Percentiles rank a stretch among this genome's conserved stretches.
These are phyloP conservation scores for Myocastor coypus DNA, from an alignment of 2,113 vertebrate species.

Conservation along the genomic window DNA sequence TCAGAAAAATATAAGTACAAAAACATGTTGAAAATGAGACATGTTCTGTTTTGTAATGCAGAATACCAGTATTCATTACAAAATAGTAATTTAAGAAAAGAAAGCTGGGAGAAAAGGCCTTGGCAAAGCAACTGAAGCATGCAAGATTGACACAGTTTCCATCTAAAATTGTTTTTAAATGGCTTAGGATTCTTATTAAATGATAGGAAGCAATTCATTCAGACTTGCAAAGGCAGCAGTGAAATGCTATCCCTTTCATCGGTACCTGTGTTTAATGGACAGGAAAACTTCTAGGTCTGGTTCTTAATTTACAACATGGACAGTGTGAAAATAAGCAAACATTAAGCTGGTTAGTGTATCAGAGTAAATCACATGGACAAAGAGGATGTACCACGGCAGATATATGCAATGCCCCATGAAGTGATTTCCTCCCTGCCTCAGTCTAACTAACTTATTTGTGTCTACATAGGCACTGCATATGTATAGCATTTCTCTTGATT, in stretches of 20 bases:
- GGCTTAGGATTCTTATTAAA: neutral
- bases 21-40: neutral
- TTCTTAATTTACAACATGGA: neutral
- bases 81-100: neutral
- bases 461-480: neutral
- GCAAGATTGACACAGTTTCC: neutral
- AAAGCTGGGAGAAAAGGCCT: neutral
- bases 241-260: neutral
- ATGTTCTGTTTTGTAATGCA: neutral
- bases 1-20: neutral
- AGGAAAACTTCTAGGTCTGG: neutral
- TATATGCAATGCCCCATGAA: neutral
- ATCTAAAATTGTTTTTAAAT: constrained; percentile 16
- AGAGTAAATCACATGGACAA: constrained; percentile 23
- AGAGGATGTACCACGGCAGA: neutral
- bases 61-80: neutral
- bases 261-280: neutral
- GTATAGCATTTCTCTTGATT: neutral
- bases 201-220: neutral
- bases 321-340: neutral
- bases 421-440: neutral
- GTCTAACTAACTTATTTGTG: neutral
- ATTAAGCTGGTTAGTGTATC: neutral
- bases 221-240: neutral
- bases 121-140: neutral